Percentiles rank a stretch among this genome's conserved stretches.
These are phyloP conservation scores for Zophobas morio DNA, from an alignment of 1,140 invertebrate genomes.

Conservation along the genomic window DNA sequence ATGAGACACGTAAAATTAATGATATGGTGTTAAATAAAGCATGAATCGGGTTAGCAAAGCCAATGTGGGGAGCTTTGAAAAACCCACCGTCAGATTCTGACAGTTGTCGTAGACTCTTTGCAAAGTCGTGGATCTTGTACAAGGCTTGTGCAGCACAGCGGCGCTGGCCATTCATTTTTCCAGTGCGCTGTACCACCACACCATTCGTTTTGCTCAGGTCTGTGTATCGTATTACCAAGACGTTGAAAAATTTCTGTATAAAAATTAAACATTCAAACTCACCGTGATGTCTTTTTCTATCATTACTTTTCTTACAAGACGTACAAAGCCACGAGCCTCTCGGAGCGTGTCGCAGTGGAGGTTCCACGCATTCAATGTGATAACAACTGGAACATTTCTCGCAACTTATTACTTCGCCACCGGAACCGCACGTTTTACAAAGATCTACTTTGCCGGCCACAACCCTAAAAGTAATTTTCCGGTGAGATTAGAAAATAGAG, in stretches of 20 bases:
- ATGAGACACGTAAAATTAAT: neutral
- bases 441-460: slow-evolving; percentile 57
- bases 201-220: slow-evolving; percentile 34
- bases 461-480: too few relatives aligned
- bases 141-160: slow-evolving; percentile 71
- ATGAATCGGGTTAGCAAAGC: slow-evolving; percentile 14
- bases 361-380: slow-evolving; percentile 75
- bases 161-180: slow-evolving; percentile 57
- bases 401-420: slow-evolving; percentile 73
- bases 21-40: neutral
- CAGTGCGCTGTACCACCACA: slow-evolving; percentile 51
- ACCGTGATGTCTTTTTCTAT: slow-evolving; percentile 56
- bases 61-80: slow-evolving; percentile 6
- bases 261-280: neutral
- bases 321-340: slow-evolving; percentile 75
- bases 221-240: slow-evolving; percentile 2
- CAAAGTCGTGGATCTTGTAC: slow-evolving; percentile 72
- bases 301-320: slow-evolving; percentile 69
- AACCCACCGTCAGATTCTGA: slow-evolving; percentile 58
- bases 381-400: slow-evolving; percentile 72
- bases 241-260: neutral
- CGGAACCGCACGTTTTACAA: slow-evolving; percentile 69
- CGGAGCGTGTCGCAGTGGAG: slow-evolving; percentile 73
- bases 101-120: slow-evolving; percentile 68
- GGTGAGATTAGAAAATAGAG: too few relatives aligned